Percentiles rank a stretch among this genome's conserved stretches.
Evolutionary conservation across 1,140 invertebrate species (phyloP).

Genomic region (Lucilia cuprina): DNA sequence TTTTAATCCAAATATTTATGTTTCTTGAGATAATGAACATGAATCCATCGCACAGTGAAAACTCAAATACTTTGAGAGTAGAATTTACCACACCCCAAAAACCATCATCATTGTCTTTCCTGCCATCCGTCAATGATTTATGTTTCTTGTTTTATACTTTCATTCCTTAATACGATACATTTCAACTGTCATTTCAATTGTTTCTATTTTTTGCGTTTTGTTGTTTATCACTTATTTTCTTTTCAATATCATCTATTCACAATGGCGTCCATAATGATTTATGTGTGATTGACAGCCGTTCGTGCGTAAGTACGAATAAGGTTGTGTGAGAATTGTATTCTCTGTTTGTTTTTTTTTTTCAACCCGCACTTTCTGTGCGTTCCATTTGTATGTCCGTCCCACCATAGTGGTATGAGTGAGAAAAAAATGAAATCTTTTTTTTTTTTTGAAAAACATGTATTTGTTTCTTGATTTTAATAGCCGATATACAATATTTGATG

Average conservation of each 20-base stretch:
- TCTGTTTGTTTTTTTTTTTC: neutral
- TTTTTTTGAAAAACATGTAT: neutral
- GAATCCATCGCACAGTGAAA: neutral
- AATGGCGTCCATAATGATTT: constrained; percentile 37
- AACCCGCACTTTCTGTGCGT: neutral
- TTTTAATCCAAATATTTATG: constrained; percentile 32
- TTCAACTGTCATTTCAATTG: constrained; percentile 21
- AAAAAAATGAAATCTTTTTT: neutral
- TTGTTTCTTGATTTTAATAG: constrained; percentile 11
- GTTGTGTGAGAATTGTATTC: neutral
- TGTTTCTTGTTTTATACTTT: neutral
- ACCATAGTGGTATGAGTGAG: neutral
- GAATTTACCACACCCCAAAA: constrained; percentile 19
- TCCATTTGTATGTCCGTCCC: neutral
- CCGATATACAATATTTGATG: neutral
- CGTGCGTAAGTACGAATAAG: neutral
- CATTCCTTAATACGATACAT: neutral
- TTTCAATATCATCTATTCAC: neutral
- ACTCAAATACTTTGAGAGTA: neutral
- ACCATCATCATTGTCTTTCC: neutral
- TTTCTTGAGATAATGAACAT: constrained; percentile 8
- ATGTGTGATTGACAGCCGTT: constrained; percentile 33
- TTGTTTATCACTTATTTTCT: neutral
- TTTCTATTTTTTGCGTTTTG: neutral
- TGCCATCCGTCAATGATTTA: constrained; percentile 23